A percentile compares a stretch with the other conserved stretches of the same genome.
Conservation (phyloP, 2,888 invertebrate species). For the Xestoiulus laeticollis region DNA sequence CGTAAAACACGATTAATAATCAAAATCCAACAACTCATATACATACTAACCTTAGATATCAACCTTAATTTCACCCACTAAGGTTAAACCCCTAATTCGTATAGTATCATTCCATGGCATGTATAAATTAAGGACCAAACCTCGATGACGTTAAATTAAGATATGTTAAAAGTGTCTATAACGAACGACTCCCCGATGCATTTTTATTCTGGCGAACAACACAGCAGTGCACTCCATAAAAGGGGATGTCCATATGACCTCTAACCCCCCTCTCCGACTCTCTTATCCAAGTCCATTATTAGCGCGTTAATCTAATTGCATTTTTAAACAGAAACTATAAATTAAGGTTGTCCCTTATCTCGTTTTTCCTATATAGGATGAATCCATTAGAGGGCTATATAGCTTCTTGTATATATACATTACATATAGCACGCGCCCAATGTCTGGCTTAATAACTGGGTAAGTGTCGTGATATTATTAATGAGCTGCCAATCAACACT, state of each 20-base stretch:
- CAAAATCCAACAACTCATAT: too few relatives aligned
- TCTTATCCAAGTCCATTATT: not conserved
- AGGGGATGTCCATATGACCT: not conserved
- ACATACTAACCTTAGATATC: too few relatives aligned
- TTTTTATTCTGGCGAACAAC: not conserved
- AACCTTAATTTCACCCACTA: too few relatives aligned
- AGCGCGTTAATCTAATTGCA: slow-evolving; percentile 9
- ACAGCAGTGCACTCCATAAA: not conserved
- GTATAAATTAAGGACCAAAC: too few relatives aligned
- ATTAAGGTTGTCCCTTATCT: not conserved
- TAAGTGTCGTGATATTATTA: not conserved
- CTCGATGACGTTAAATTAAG: too few relatives aligned
- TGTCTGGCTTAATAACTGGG: not conserved
- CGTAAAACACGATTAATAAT: too few relatives aligned
- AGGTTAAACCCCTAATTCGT: too few relatives aligned
- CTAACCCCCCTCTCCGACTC: not conserved
- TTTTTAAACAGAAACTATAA: not conserved
- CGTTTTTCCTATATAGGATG: not conserved
- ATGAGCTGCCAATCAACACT: slow-evolving; percentile 9
- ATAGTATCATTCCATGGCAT: too few relatives aligned
- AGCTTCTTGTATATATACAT: too few relatives aligned
- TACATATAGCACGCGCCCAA: too few relatives aligned
- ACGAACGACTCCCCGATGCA: not conserved
- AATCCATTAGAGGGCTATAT: not conserved
- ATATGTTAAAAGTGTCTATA: not conserved